phyloP scores from a whole-genome alignment of 2,113 vertebrate species.

The Tonatia bakeri region DNA sequence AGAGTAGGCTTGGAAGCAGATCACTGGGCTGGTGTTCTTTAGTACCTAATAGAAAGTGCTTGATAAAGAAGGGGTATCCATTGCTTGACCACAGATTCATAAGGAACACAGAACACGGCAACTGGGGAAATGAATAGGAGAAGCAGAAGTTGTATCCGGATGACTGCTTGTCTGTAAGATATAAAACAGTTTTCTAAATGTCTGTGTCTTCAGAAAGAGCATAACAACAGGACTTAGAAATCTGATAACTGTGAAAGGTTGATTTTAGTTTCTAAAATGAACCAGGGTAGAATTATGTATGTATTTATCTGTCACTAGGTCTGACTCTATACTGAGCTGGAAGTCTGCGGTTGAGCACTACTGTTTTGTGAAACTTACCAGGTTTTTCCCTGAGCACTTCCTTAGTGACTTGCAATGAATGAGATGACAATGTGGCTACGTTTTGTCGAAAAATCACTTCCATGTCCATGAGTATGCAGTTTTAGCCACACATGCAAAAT shows the following conservation, averaged over 20 bases:
- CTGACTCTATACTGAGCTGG: neutral
- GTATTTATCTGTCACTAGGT: neutral
- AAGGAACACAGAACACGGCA: neutral
- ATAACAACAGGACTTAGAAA: neutral
- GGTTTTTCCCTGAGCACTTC: neutral
- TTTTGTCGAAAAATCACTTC: neutral
- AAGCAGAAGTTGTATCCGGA: neutral
- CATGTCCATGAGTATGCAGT: neutral
- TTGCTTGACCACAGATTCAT: neutral
- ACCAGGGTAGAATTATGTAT: neutral
- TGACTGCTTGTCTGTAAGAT: neutral
- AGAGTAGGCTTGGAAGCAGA: neutral
- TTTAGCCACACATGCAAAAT: neutral
- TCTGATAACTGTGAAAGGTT: neutral
- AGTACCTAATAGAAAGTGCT: neutral
- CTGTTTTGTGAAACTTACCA: neutral
- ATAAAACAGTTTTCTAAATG: neutral
- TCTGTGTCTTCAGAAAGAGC: slow-evolving; percentile 16
- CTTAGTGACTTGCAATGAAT: neutral
- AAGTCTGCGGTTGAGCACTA: neutral
- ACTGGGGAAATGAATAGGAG: neutral
- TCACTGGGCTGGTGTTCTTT: neutral
- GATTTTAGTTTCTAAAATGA: slow-evolving; percentile 19
- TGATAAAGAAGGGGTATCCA: neutral
- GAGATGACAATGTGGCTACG: neutral